These are phyloP conservation scores for Anhinga anhinga DNA, from an alignment of 2,113 vertebrate species.

Conservation along the genomic window DNA sequence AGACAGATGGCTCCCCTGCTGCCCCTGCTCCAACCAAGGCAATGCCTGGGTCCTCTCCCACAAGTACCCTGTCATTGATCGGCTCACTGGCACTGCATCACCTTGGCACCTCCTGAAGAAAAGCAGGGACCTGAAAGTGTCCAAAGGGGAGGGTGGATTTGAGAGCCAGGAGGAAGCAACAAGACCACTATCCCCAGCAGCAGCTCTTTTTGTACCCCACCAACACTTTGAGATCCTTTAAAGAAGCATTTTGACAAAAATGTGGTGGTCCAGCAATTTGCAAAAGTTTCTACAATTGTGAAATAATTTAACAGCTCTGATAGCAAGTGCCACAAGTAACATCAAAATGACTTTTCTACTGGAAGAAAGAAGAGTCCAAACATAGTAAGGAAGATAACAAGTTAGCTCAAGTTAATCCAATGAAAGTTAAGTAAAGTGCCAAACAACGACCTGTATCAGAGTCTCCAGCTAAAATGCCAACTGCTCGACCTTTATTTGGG, in stretches of 20 bases:
- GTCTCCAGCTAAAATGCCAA: background rate
- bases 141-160: background rate
- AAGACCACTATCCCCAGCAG: background rate
- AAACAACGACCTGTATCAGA: background rate
- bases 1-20: background rate
- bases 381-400: background rate
- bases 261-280: background rate
- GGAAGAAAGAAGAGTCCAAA: background rate
- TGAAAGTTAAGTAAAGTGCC: background rate
- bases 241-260: background rate
- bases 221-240: background rate
- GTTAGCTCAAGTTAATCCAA: background rate
- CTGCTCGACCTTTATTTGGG: background rate
- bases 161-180: background rate
- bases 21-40: background rate
- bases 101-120: background rate
- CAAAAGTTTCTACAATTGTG: background rate
- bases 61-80: fast-evolving
- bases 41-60: background rate
- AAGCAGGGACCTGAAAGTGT: background rate
- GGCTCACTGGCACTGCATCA: fast-evolving
- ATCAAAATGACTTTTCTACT: background rate
- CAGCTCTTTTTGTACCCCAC: background rate
- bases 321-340: background rate
- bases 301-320: background rate